phyloP scores from a whole-genome alignment of 2,888 invertebrate species.

The Stenolophus ochropezus region DNA sequence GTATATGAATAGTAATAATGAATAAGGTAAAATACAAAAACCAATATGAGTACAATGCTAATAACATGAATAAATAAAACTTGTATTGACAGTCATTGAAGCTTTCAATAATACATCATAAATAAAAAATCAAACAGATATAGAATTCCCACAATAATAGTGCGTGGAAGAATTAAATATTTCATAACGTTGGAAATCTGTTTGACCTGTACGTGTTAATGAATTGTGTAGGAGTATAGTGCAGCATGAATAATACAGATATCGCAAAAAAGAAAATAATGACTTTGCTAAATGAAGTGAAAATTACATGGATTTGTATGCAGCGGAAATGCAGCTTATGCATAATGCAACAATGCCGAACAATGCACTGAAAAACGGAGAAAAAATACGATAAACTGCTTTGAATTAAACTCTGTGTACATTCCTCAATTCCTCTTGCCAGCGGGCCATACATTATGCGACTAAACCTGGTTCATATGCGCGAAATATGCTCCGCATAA shows the following conservation, averaged over 20 bases:
- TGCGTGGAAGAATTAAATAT: not conserved
- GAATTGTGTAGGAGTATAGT: conserved; percentile 1
- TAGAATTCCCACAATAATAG: not conserved
- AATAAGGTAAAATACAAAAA: no score
- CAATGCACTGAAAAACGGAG: conserved; percentile 4
- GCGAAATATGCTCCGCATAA: not conserved
- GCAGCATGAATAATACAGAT: conserved; percentile 22
- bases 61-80: not conserved
- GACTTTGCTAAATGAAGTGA: conserved; percentile 54
- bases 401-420: not conserved
- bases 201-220: not conserved
- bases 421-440: not conserved
- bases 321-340: conserved; percentile 50
- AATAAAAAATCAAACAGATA: not conserved
- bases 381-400: conserved; percentile 4
- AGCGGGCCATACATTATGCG: not conserved
- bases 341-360: conserved; percentile 43
- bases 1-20: not conserved
- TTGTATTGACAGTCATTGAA: not conserved
- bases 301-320: conserved; percentile 54
- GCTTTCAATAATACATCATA: not conserved
- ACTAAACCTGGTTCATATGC: not conserved
- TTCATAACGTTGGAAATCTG: not conserved
- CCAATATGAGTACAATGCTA: not conserved
- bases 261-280: conserved; percentile 38